A percentile compares a stretch with the other conserved stretches of the same genome.
phyloP scores from a whole-genome alignment of 2,113 vertebrate species.

The Talpa occidentalis region DNA sequence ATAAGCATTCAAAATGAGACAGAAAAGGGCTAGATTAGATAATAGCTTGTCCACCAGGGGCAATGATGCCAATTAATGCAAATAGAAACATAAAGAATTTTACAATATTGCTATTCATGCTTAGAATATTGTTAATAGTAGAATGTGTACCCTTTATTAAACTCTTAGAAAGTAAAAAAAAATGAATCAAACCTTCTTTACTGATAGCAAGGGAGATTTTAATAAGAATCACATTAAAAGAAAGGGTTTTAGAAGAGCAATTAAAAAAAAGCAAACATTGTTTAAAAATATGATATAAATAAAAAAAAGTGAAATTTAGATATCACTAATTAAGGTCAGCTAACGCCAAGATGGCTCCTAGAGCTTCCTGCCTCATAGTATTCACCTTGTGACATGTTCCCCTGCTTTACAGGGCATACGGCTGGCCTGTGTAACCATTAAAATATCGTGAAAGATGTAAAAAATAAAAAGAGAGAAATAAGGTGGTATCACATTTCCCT shows the following conservation, averaged over 20 bases:
- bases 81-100: slow-evolving; percentile 78
- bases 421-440: too few relatives aligned
- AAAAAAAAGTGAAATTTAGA: too few relatives aligned
- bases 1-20: slow-evolving; percentile 81
- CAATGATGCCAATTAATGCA: slow-evolving; percentile 80
- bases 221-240: slow-evolving; percentile 54
- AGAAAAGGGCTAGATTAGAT: slow-evolving; percentile 74
- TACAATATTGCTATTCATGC: slow-evolving; percentile 53
- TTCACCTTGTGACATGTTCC: too few relatives aligned
- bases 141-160: slow-evolving; percentile 21
- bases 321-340: too few relatives aligned
- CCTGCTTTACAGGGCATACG: too few relatives aligned
- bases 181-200: slow-evolving; percentile 22
- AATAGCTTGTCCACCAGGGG: slow-evolving; percentile 80
- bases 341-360: too few relatives aligned
- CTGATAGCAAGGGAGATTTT: slow-evolving; percentile 48
- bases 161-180: slow-evolving; percentile 38
- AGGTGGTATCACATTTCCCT: neutral
- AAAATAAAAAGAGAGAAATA: too few relatives aligned
- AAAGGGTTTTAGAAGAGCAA: slow-evolving; percentile 18
- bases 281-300: too few relatives aligned
- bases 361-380: too few relatives aligned
- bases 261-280: too few relatives aligned
- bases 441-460: too few relatives aligned
- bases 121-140: slow-evolving; percentile 68